Evolutionary conservation across 2,797 vertebrate species (phyloP).

Genomic region (Adrianichthys oophorus): DNA sequence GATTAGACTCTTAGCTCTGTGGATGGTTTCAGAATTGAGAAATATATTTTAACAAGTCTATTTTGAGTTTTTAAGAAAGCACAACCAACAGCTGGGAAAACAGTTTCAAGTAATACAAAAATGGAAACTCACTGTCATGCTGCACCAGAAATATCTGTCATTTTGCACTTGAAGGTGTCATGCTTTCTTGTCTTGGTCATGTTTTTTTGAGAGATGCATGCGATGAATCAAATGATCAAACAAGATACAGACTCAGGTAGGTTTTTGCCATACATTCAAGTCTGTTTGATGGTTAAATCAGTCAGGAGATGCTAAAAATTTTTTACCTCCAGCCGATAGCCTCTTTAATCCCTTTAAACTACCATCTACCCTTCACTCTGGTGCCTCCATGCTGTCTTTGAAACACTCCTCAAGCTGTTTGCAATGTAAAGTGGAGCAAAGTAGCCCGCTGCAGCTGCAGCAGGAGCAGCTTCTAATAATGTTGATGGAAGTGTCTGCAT

Average conservation of each 20-base stretch:
- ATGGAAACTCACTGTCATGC: constrained; percentile 62
- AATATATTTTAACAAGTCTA: constrained; percentile 61
- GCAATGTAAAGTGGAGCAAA: constrained; percentile 42
- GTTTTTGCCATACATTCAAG: constrained; percentile 68
- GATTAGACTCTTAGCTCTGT: constrained; percentile 48
- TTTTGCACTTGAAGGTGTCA: constrained; percentile 53
- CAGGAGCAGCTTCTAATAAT: constrained; percentile 29
- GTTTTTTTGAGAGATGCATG: constrained; percentile 57
- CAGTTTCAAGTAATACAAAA: constrained; percentile 48
- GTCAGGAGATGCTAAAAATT: constrained; percentile 62
- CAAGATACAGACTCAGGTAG: constrained; percentile 48
- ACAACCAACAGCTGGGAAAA: constrained; percentile 55
- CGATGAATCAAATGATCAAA: constrained; percentile 69
- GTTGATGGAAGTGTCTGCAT: constrained; percentile 22
- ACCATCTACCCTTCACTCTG: constrained; percentile 61
- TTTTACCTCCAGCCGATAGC: constrained; percentile 64
- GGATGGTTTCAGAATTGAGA: constrained; percentile 47
- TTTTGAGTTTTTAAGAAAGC: constrained; percentile 60
- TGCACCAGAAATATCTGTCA: constrained; percentile 66
- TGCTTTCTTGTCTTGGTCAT: constrained; percentile 54
- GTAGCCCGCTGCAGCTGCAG: constrained; percentile 9
- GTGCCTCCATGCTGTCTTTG: constrained; percentile 56
- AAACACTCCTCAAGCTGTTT: constrained; percentile 48
- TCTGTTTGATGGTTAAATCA: constrained; percentile 70
- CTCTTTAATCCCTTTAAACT: constrained; percentile 72